phyloP scores from a whole-genome alignment of 2,797 vertebrate species.

The Podarcis siculus region DNA sequence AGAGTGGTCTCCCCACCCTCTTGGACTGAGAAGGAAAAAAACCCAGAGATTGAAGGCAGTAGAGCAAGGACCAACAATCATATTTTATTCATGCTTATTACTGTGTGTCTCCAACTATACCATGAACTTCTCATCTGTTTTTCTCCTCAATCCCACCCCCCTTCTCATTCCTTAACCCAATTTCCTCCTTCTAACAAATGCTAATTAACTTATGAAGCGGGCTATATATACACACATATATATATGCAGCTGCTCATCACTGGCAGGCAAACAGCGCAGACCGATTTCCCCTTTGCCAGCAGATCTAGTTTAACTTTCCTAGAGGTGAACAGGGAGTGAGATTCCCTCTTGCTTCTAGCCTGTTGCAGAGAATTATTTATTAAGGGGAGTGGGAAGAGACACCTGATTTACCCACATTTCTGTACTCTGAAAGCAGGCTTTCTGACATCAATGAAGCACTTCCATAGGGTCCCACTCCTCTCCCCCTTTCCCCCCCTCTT shows the following conservation, averaged over 20 bases:
- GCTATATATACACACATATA: constrained; percentile 54
- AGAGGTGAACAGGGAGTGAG: background rate
- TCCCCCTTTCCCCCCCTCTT: background rate
- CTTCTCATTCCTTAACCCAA: background rate
- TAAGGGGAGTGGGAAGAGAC: background rate
- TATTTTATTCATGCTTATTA: constrained; percentile 71
- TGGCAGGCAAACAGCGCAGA: constrained; percentile 12
- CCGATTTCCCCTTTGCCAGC: constrained; percentile 10
- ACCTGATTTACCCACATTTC: background rate
- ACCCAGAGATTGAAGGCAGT: constrained; percentile 62
- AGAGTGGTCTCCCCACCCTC: constrained; percentile 50
- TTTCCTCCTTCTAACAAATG: constrained; percentile 27
- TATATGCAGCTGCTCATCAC: constrained; percentile 58
- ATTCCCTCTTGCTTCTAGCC: constrained; percentile 5
- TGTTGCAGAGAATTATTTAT: constrained; percentile 3
- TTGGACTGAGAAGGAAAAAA: constrained; percentile 15
- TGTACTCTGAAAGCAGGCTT: background rate
- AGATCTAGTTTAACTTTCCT: constrained; percentile 30
- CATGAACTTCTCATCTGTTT: constrained; percentile 24
- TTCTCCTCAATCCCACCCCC: background rate
- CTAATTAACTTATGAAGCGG: constrained; percentile 63
- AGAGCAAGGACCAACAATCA: constrained; percentile 58
- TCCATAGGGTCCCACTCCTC: background rate
- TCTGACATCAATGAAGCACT: background rate
- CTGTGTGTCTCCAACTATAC: constrained; percentile 58